Percentiles rank a stretch among this genome's conserved stretches.
Conservation (phyloP, 1,140 invertebrate genomes). For the Drosophila pallidifrons region DNA sequence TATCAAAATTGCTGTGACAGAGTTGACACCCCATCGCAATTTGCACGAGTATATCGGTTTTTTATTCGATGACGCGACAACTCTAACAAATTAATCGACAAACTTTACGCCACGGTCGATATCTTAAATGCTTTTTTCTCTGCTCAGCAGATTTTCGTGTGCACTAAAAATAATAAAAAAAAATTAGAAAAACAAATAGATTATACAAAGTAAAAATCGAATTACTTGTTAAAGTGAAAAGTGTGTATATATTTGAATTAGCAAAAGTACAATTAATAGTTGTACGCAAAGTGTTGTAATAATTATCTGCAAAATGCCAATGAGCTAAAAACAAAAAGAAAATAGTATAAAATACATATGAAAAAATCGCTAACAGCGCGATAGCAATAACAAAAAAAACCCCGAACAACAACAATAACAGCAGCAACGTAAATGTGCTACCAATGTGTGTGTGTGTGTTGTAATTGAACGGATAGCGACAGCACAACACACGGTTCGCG, state of each 20-base stretch:
- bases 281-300: slow-evolving; percentile 38
- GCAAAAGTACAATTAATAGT: slow-evolving; percentile 33
- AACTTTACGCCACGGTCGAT: slow-evolving; percentile 68
- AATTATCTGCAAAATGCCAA: slow-evolving; percentile 47
- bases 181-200: slow-evolving; percentile 51
- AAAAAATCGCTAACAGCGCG: slow-evolving; percentile 67
- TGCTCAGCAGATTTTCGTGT: slow-evolving; percentile 69
- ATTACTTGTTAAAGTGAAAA: slow-evolving; percentile 42
- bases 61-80: slow-evolving; percentile 32
- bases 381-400: slow-evolving; percentile 62
- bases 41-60: slow-evolving; percentile 18
- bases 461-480: slow-evolving; percentile 54
- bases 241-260: slow-evolving; percentile 23
- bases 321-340: slow-evolving; percentile 60
- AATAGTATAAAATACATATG: slow-evolving; percentile 70
- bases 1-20: slow-evolving; percentile 66
- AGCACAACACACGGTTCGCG: slow-evolving; percentile 32
- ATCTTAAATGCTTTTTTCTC: slow-evolving; percentile 64
- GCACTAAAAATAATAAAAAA: slow-evolving; percentile 60
- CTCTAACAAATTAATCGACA: slow-evolving; percentile 67
- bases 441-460: slow-evolving; percentile 47
- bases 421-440: slow-evolving; percentile 18
- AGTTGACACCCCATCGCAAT: slow-evolving; percentile 46
- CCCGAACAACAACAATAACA: slow-evolving; percentile 31
- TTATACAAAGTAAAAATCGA: slow-evolving; percentile 42